phyloP scores from a whole-genome alignment of 64 coral and sea anemone genomes.

The Montipora efflorescens region DNA sequence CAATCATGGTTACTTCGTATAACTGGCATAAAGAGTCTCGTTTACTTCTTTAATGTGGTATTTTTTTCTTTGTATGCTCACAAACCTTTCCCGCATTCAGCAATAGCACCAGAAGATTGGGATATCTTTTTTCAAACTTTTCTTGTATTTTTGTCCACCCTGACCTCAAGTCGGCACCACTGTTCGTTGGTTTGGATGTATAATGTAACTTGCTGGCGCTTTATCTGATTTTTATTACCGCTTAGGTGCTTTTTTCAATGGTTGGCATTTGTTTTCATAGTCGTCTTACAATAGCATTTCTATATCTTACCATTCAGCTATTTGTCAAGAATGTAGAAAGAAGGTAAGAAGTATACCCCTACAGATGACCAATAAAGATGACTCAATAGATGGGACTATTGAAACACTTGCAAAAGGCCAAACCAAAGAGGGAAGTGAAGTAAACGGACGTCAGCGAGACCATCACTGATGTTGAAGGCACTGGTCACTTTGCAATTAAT shows the following conservation, averaged over 20 bases:
- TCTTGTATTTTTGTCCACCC: not conserved
- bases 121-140: too few relatives aligned
- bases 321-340: conserved; percentile 40
- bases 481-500: too few relatives aligned
- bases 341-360: not conserved
- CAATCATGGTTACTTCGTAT: too few relatives aligned
- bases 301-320: conserved; percentile 23
- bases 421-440: not conserved
- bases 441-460: not conserved
- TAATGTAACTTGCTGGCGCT: conserved; percentile 1
- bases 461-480: not conserved
- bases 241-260: not conserved
- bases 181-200: not conserved
- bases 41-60: too few relatives aligned
- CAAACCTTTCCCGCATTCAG: too few relatives aligned
- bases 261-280: conserved; percentile 2
- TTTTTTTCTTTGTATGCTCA: too few relatives aligned
- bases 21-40: too few relatives aligned
- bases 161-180: not conserved
- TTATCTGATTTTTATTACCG: not conserved
- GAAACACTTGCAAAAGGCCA: not conserved
- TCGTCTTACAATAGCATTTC: not conserved
- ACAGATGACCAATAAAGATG: not conserved
- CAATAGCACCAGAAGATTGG: too few relatives aligned
- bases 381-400: not conserved